Conservation (phyloP, 2,888 invertebrate genomes). For the Pseudococcus viburni region DNA sequence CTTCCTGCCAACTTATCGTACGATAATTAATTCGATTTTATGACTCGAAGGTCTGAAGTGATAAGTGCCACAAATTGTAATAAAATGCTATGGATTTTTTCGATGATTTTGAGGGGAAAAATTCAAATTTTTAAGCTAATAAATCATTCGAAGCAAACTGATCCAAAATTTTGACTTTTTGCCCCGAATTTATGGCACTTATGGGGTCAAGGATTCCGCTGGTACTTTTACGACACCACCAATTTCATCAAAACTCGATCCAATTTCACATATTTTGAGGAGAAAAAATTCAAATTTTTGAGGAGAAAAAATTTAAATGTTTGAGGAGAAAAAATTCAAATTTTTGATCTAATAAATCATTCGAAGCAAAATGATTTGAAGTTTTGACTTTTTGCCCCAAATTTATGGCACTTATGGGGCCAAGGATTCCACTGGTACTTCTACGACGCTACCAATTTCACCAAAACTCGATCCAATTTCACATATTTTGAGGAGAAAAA, state of each 20-base stretch:
- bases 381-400: too few relatives aligned
- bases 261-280: too few relatives aligned
- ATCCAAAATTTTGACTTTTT: too few relatives aligned
- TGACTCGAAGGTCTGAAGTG: neutral
- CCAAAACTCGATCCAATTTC: neutral
- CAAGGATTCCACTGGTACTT: neutral
- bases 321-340: too few relatives aligned
- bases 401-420: neutral
- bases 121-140: too few relatives aligned
- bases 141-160: too few relatives aligned
- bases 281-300: too few relatives aligned
- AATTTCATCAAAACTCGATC: neutral
- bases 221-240: neutral
- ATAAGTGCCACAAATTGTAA: neutral
- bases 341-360: too few relatives aligned
- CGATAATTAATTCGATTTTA: neutral
- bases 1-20: neutral
- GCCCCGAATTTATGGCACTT: neutral
- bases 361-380: too few relatives aligned
- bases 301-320: too few relatives aligned
- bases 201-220: neutral
- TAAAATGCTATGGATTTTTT: neutral
- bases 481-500: too few relatives aligned
- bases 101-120: too few relatives aligned
- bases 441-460: neutral